These are phyloP conservation scores for Drosophila buzzatii DNA, from an alignment of 2,888 invertebrate species.

Conservation along the genomic window DNA sequence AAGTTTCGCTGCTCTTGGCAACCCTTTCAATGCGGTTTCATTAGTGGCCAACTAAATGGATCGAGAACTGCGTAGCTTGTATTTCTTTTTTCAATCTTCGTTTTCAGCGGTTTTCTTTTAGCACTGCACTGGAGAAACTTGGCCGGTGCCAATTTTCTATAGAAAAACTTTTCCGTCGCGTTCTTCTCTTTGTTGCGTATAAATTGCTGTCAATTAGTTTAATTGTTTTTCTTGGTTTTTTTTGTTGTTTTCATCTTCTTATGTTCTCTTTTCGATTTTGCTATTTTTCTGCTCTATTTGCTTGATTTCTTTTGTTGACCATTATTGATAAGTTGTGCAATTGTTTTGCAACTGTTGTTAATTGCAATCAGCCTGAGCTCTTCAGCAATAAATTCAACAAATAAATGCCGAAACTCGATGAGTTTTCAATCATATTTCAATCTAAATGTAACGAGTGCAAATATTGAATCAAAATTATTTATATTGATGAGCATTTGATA, in stretches of 20 bases:
- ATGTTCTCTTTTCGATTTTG: conserved; percentile 11
- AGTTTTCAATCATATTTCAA: conserved; percentile 6
- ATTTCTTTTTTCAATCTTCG: conserved; percentile 15
- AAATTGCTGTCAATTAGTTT: conserved; percentile 79
- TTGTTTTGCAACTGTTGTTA: conserved; percentile 37
- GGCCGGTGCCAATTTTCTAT: conserved; percentile 62
- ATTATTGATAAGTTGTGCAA: conserved; percentile 51
- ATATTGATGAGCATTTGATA: neutral
- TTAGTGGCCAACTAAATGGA: conserved; percentile 62
- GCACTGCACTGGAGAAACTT: conserved; percentile 51
- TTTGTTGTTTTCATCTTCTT: neutral
- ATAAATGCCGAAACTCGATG: neutral
- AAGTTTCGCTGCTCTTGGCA: conserved; percentile 42
- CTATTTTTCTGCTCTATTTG: conserved; percentile 20
- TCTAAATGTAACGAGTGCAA: neutral
- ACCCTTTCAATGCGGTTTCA: conserved; percentile 59
- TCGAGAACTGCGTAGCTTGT: conserved; percentile 31
- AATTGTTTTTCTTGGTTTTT: conserved; percentile 66
- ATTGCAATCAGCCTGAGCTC: conserved; percentile 28
- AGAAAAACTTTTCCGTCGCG: conserved; percentile 50
- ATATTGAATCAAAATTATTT: neutral
- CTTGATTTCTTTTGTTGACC: conserved; percentile 38
- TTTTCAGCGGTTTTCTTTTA: conserved; percentile 61
- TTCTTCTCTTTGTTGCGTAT: conserved; percentile 58
- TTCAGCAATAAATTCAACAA: conserved; percentile 6